Base-by-base conservation (phyloP, 2,888 invertebrate species). In the Stictocephala bisonia region DNA sequence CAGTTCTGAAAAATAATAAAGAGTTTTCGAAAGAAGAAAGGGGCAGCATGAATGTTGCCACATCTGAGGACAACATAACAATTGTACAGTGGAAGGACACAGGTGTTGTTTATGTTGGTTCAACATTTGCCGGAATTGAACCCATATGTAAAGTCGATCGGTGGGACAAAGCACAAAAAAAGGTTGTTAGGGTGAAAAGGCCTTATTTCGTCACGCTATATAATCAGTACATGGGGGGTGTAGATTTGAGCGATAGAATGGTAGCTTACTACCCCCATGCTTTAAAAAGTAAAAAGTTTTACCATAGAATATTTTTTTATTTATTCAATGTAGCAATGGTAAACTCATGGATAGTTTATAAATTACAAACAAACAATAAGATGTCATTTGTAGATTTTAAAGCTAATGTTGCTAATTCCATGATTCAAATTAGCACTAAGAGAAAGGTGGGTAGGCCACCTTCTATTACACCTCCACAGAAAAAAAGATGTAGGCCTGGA, bases 211-310 rank as follows among this genome's bases (percentile, higher is more conserved):
- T 53, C 2, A n/a, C 51, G 11, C 11, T 3, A 13, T 72, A 64
- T 15, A 64, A 66, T 18, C 26, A 40, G n/a, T 53, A 31, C 11
- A 72, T 72, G 72, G 72, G 67, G 24, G 56, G 72, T 4, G 68
- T 72, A 4, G 74, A 74, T 22, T 15, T 68, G 2, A 60, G 20
- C 35, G 69, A 75, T 29, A 56, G 68, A 0, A 75, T 72, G 72
- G 64, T 74, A 4, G 72, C 69, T 15, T 64, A 72, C 41, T 75
- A 72, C 40, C 72, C 75, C 0, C 73, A 71, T 66, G 67, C 58
- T 20, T 1, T 71, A 4, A 73, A 75, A 73, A 73, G 22, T 26
- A 69, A 75, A 24, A 56, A 44, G 60, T 77, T 20, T 40, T 64
- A 64, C n/a, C 31, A 40, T 2, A 13, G 64, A 22, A 64, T 40